Conservation (phyloP, 2,113 vertebrate species). For the Prietella phreatophila region DNA sequence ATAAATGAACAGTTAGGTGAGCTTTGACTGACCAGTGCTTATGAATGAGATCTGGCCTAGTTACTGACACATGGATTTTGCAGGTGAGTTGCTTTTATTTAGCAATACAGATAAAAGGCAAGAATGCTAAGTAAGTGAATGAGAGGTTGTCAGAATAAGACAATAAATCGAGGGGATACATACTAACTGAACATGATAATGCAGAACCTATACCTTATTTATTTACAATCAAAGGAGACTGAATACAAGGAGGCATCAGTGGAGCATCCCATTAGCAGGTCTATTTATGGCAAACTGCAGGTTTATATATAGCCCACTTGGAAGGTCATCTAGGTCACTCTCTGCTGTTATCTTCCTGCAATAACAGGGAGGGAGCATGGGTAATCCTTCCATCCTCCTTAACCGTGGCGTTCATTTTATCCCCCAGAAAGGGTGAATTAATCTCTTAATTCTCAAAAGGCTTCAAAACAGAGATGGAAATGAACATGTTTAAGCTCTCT, state of each 20-base stretch:
- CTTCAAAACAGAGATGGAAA: slow-evolving; percentile 16
- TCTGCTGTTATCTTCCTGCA: slow-evolving; percentile 45
- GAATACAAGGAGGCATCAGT: neutral
- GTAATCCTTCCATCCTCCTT: slow-evolving; percentile 52
- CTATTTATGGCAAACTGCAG: slow-evolving; percentile 66
- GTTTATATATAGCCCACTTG: slow-evolving; percentile 62
- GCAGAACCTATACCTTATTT: slow-evolving; percentile 1
- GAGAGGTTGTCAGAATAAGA: neutral
- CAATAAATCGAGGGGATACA: neutral
- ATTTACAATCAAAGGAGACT: slow-evolving; percentile 24
- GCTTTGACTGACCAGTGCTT: slow-evolving; percentile 24
- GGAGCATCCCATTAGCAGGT: slow-evolving; percentile 45
- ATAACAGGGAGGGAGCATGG: slow-evolving; percentile 23
- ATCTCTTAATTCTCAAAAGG: slow-evolving; percentile 20
- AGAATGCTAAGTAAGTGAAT: slow-evolving; percentile 12
- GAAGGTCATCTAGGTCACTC: slow-evolving; percentile 58
- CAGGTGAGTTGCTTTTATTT: neutral
- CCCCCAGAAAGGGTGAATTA: slow-evolving; percentile 7
- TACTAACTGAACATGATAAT: neutral
- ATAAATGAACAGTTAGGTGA: slow-evolving; percentile 12
- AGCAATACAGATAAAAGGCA: neutral
- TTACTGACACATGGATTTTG: neutral
- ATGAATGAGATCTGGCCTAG: slow-evolving; percentile 18
- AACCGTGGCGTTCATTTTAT: slow-evolving; percentile 46
- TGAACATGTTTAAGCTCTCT: slow-evolving; percentile 35